Percentiles rank a stretch among this genome's conserved stretches.
These are phyloP conservation scores for Trididemnum nubilum DNA, from an alignment of 23 tunicate species.

Conservation along the genomic window DNA sequence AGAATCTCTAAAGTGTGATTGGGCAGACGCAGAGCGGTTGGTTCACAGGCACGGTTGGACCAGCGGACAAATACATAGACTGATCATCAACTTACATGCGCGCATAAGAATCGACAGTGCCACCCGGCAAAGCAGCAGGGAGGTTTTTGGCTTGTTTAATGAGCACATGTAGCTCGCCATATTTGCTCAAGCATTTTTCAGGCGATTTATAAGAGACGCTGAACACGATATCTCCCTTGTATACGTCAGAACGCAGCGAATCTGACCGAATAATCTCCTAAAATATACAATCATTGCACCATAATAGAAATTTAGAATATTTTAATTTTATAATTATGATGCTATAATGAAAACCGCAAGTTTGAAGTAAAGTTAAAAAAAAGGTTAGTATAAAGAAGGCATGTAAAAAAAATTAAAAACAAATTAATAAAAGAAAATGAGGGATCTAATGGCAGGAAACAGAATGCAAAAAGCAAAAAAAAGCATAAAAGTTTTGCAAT, in stretches of 20 bases:
- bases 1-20: background rate
- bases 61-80: background rate
- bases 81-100: conserved; percentile 3
- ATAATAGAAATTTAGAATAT: no score
- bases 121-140: conserved; percentile 26
- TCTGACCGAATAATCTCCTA: conserved; percentile 38
- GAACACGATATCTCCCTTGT: conserved; percentile 49
- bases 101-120: conserved; percentile 56
- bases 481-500: no score
- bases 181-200: conserved; percentile 1
- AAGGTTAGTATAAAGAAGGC: no score
- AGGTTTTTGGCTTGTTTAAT: conserved; percentile 59
- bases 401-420: no score
- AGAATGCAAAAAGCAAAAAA: no score
- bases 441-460: no score
- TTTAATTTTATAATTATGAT: no score
- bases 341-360: no score
- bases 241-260: conserved; percentile 5
- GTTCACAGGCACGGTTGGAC: background rate
- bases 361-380: no score
- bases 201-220: conserved; percentile 38
- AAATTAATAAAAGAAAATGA: no score
- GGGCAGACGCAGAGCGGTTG: background rate
- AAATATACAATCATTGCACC: no score
- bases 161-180: conserved; percentile 51